Percentiles rank a stretch among this genome's conserved stretches.
Evolutionary conservation across 2,888 invertebrate species (phyloP).

Genomic region (Mactromeris polynyma): DNA sequence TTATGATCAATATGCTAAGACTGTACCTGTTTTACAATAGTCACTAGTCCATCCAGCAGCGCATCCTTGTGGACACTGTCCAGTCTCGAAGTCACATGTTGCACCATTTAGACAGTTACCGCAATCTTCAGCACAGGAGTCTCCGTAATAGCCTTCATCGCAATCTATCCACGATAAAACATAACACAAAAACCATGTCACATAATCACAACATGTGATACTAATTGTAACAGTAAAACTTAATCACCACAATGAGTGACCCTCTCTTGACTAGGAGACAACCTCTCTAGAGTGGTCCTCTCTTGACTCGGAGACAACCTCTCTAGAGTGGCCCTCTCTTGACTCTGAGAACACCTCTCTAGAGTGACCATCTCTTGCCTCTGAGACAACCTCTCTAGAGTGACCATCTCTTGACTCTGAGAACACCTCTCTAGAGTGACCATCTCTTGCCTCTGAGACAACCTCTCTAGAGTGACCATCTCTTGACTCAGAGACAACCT

Average conservation of each 20-base stretch:
- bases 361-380: too few species aligned
- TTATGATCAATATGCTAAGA: not conserved
- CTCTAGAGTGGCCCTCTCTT: not conserved
- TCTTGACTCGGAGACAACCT: not conserved
- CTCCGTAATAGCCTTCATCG: slow-evolving; percentile 68
- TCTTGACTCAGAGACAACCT: too few species aligned
- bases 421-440: too few species aligned
- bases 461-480: too few species aligned
- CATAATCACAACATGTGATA: not conserved
- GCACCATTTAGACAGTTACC: slow-evolving; percentile 71
- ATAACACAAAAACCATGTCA: not conserved
- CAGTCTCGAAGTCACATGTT: slow-evolving; percentile 51
- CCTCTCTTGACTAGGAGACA: not conserved
- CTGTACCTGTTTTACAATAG: slow-evolving; percentile 46
- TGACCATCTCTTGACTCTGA: too few species aligned
- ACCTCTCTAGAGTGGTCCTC: not conserved
- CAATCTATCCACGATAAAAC: slow-evolving; percentile 62
- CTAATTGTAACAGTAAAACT: not conserved
- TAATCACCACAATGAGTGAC: not conserved
- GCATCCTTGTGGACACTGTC: slow-evolving; percentile 43
- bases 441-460: too few species aligned
- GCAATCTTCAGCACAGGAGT: slow-evolving; percentile 72
- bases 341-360: not conserved
- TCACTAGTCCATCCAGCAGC: slow-evolving; percentile 48
- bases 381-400: too few species aligned